phyloP scores from a whole-genome alignment of 2,797 vertebrate species.

The Danio albolineatus region DNA sequence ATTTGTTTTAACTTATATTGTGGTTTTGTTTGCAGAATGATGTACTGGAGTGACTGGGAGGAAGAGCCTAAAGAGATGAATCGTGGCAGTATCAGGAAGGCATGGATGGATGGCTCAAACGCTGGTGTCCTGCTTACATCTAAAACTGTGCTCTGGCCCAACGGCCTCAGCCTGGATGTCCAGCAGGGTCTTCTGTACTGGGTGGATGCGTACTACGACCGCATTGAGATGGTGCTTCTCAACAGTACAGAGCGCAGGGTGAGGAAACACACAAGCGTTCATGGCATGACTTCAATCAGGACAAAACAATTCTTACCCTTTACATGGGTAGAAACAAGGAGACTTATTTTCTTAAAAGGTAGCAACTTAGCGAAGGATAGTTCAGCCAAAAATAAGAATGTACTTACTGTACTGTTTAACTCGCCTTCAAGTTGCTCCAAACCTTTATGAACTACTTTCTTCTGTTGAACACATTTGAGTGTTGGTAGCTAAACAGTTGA shows the following conservation, averaged over 20 bases:
- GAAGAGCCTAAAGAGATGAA: constrained; percentile 96
- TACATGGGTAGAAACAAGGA: neutral
- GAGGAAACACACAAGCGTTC: constrained; percentile 38
- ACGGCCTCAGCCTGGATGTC: constrained; percentile 94
- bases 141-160: constrained; percentile 97
- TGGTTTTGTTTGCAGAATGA: constrained; percentile 83
- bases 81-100: constrained; percentile 93
- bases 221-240: constrained; percentile 92
- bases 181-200: constrained; percentile 92
- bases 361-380: too few relatives aligned
- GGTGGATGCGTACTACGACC: constrained; percentile 97
- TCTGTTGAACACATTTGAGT: too few relatives aligned
- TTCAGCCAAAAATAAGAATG: too few relatives aligned
- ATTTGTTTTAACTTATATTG: neutral
- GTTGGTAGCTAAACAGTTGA: too few relatives aligned
- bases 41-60: constrained; percentile 99
- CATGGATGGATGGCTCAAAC: constrained; percentile 98
- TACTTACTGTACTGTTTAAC: too few relatives aligned
- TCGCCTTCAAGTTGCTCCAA: too few relatives aligned
- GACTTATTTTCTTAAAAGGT: neutral
- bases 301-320: neutral
- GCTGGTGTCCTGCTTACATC: constrained; percentile 92
- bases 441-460: too few relatives aligned
- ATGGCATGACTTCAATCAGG: neutral
- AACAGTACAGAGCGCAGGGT: constrained; percentile 92